Conservation (phyloP, 2,113 vertebrate genomes). For the Vanacampus margaritifer region DNA sequence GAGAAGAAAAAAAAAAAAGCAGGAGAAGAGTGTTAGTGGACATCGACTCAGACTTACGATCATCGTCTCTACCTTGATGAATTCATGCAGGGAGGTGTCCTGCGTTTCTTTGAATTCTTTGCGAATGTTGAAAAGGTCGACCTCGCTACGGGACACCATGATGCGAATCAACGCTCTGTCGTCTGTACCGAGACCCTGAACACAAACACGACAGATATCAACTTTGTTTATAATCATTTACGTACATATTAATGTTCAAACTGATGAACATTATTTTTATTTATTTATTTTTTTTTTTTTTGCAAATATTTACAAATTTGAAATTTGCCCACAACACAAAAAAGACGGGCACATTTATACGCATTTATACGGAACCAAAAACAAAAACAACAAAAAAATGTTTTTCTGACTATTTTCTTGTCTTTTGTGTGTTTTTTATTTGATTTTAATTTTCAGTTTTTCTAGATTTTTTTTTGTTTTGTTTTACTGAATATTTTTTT, state of each 20-base stretch:
- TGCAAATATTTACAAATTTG: no score
- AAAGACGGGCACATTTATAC: no score
- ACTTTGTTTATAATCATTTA: neutral
- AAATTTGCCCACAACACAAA: no score
- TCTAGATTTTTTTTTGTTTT: no score
- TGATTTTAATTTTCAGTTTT: no score
- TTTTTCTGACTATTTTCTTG: no score
- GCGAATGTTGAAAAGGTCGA: constrained; percentile 89
- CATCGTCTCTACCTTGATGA: constrained; percentile 86
- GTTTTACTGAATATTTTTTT: no score
- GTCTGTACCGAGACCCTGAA: constrained; percentile 89
- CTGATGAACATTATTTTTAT: neutral
- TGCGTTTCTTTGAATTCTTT: constrained; percentile 89
- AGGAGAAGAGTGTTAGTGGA: constrained; percentile 36
- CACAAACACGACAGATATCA: neutral
- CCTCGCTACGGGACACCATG: constrained; percentile 90
- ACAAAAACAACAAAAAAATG: no score
- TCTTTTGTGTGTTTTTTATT: no score
- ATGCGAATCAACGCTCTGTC: constrained; percentile 91
- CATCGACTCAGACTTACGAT: constrained; percentile 66
- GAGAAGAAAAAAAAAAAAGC: constrained; percentile 12
- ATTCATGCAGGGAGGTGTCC: constrained; percentile 84
- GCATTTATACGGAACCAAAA: no score
- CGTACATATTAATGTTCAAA: no score
- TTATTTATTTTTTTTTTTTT: no score